Conservation (phyloP, 2,113 vertebrate genomes). For the Lepus europaeus region DNA sequence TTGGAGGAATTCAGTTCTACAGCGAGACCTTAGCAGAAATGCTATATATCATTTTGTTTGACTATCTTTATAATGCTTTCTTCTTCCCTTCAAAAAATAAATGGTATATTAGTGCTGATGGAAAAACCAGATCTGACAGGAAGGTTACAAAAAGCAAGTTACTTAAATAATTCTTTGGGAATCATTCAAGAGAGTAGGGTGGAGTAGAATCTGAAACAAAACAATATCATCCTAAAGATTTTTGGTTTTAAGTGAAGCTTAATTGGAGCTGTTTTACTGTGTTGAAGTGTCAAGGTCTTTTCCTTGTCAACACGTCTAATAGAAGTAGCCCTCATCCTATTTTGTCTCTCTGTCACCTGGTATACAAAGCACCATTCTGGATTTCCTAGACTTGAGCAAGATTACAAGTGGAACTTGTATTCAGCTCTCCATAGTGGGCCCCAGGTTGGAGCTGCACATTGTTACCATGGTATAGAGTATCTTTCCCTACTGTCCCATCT, state of each 20-base stretch:
- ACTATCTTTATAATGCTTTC: constrained; percentile 78
- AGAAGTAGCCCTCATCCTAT: not conserved
- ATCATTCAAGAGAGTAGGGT: constrained; percentile 57
- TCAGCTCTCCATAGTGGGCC: not conserved
- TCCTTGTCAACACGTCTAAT: not conserved
- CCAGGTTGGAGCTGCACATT: not conserved
- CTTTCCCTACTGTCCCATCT: not conserved
- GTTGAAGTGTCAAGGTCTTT: not conserved
- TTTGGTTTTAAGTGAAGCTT: constrained; percentile 12
- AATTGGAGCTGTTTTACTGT: not conserved
- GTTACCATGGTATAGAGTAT: not conserved
- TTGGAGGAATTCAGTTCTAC: constrained; percentile 81
- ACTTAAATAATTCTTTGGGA: constrained; percentile 57
- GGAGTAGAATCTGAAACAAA: constrained; percentile 20
- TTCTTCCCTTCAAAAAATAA: constrained; percentile 78
- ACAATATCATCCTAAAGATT: not conserved
- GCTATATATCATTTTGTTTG: constrained; percentile 82
- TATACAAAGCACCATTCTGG: not conserved
- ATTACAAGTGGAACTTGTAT: not conserved
- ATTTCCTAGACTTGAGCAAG: not conserved
- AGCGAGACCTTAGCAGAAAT: constrained; percentile 80
- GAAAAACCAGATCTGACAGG: constrained; percentile 81
- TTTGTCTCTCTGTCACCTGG: not conserved
- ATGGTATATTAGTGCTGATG: constrained; percentile 80
- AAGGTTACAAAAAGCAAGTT: constrained; percentile 49